Conservation (phyloP, 2,113 vertebrate species). For the Limanda limanda region DNA sequence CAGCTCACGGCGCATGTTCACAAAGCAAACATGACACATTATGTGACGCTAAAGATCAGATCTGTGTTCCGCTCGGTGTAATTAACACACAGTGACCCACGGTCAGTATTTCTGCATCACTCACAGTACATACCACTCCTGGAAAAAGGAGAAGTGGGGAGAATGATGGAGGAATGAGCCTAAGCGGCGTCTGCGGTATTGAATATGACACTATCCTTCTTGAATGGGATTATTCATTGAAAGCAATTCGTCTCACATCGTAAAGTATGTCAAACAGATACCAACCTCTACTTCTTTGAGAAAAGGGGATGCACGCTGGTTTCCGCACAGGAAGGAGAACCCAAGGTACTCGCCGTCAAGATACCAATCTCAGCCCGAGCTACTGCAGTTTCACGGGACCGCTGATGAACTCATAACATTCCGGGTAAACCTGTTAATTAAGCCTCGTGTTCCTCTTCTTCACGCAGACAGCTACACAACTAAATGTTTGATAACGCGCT, state of each 20-base stretch:
- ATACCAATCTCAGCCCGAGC: no score
- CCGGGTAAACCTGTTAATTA: no score
- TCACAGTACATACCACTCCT: no score
- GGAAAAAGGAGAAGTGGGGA: not conserved
- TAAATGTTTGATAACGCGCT: not conserved
- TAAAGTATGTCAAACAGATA: no score
- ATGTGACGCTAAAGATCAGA: not conserved
- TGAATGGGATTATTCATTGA: no score
- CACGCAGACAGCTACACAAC: not conserved
- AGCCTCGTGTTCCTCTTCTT: no score
- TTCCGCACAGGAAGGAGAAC: conserved; percentile 1
- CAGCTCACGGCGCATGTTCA: not conserved
- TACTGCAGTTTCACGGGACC: no score
- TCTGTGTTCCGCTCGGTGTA: not conserved
- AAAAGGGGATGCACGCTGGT: conserved; percentile 8
- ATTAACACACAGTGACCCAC: not conserved
- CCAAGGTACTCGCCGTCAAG: no score
- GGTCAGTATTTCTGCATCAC: not conserved
- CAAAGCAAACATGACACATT: not conserved
- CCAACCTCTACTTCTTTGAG: not conserved
- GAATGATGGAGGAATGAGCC: no score
- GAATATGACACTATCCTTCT: not conserved
- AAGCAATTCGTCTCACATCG: no score
- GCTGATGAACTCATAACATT: no score
- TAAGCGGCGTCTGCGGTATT: no score